Evolutionary conservation across 2,888 invertebrate species (phyloP).

Genomic region (Amiota minor): DNA sequence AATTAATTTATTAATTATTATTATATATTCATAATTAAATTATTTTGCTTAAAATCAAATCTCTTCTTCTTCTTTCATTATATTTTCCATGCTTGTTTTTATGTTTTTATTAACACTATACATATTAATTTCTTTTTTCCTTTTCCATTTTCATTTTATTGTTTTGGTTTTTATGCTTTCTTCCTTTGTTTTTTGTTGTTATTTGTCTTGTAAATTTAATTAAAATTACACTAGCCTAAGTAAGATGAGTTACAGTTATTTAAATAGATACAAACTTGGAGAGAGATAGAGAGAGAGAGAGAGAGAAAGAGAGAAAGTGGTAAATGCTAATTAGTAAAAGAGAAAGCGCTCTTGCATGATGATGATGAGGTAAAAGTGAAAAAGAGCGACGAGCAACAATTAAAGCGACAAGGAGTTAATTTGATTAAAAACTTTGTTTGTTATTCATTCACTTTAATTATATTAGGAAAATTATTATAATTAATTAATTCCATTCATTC

Average conservation of each 20-base stretch:
- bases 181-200: no score
- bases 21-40: constrained; percentile 34
- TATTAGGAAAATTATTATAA: no score
- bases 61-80: not conserved
- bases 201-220: no score
- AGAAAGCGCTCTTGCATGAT: not conserved
- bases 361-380: not conserved
- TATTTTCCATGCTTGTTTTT: not conserved
- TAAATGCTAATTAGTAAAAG: not conserved
- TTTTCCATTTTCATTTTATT: not conserved
- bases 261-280: not conserved
- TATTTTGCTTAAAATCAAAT: constrained; percentile 15
- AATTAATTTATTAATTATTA: constrained; percentile 30
- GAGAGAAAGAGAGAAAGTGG: not conserved
- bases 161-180: no score
- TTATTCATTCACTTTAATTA: no score
- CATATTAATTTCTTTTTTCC: not conserved
- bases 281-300: not conserved
- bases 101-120: constrained; percentile 25
- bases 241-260: not conserved
- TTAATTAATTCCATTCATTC: no score
- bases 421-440: no score
- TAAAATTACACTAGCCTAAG: constrained; percentile 23
- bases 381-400: not conserved
- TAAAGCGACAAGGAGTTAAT: no score